Evolutionary conservation across 2,888 invertebrate species (phyloP).

Genomic region (Fragum whitleyi): DNA sequence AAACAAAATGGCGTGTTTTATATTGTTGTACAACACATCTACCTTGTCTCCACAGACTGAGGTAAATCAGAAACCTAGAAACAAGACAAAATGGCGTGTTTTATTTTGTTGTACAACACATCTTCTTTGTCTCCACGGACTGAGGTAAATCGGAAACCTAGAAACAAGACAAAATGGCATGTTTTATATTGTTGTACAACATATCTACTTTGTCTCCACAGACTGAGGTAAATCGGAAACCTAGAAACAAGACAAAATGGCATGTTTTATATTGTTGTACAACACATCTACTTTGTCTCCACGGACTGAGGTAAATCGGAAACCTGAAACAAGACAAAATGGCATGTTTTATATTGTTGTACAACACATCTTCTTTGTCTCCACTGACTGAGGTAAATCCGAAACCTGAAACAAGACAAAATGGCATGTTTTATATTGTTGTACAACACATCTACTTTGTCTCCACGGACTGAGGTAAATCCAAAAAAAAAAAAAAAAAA

Average conservation of each 20-base stretch:
- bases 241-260: conserved; percentile 76
- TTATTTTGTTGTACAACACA: conserved; percentile 99
- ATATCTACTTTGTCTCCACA: conserved; percentile 99
- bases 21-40: conserved; percentile 99
- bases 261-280: conserved; percentile 99
- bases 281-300: conserved; percentile 99
- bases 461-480: conserved; percentile 99
- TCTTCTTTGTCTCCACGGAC: conserved; percentile 99
- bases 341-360: conserved; percentile 99
- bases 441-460: conserved; percentile 99
- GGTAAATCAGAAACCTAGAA: conserved; percentile 92
- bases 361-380: conserved; percentile 99
- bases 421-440: conserved; percentile 99
- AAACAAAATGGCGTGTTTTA: conserved; percentile 99
- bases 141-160: conserved; percentile 95
- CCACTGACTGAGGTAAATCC: conserved; percentile 99
- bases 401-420: conserved; percentile 91
- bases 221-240: conserved; percentile 96
- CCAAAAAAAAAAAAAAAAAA: conserved; percentile 86
- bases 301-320: conserved; percentile 97
- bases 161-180: conserved; percentile 99
- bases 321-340: conserved; percentile 97
- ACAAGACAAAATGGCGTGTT: conserved; percentile 88
- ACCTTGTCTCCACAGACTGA: conserved; percentile 99
- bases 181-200: conserved; percentile 99